Conservation (phyloP, 1,140 invertebrate species). For the Bombus confusus region DNA sequence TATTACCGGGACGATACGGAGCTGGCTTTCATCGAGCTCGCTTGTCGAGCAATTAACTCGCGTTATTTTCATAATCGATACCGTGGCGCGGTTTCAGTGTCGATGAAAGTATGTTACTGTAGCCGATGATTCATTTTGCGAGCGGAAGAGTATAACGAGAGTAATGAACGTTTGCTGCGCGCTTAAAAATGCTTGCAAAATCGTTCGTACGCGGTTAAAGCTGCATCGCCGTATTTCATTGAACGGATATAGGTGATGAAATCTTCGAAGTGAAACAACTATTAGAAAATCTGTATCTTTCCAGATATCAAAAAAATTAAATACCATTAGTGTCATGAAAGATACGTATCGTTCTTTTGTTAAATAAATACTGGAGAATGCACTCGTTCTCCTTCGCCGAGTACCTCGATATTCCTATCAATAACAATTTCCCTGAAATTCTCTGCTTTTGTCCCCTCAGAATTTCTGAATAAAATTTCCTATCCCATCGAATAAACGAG, state of each 20-base stretch:
- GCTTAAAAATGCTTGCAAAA: not conserved
- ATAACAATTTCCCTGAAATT: not conserved
- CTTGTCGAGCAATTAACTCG: constrained; percentile 19
- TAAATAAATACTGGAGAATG: not conserved
- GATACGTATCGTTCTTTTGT: not conserved
- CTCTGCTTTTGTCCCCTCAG: not conserved
- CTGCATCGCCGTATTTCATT: not conserved
- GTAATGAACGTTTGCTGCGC: not conserved
- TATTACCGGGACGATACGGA: not conserved
- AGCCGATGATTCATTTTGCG: not conserved
- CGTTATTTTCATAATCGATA: constrained; percentile 26
- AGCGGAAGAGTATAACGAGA: not conserved
- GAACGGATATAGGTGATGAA: not conserved
- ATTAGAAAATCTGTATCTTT: not conserved
- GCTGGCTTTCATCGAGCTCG: not conserved
- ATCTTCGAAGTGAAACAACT: not conserved
- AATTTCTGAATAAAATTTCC: not conserved
- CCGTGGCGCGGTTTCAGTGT: not conserved
- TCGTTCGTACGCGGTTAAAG: not conserved
- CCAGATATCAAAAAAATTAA: not conserved
- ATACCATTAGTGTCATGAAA: not conserved
- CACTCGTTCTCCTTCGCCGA: not conserved
- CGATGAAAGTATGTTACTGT: not conserved
- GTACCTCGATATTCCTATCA: not conserved
- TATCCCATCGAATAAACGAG: not conserved